Conservation (phyloP, 2,888 invertebrate genomes). For the Ennomos fuscantarius region DNA sequence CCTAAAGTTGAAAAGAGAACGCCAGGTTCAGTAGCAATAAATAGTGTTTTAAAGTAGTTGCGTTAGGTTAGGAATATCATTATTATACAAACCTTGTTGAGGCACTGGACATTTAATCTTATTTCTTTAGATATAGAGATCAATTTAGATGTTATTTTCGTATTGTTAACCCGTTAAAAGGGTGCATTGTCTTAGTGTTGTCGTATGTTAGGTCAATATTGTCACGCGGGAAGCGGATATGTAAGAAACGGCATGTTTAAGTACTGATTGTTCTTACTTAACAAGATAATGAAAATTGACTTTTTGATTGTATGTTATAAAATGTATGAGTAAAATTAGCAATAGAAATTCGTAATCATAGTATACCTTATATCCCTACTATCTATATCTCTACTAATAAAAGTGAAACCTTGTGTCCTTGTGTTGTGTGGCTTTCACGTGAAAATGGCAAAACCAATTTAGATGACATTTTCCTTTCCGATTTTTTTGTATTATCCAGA, state of each 20-base stretch:
- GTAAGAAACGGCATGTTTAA: slow-evolving; percentile 19
- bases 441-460: no score
- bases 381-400: no score
- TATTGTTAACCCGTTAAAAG: slow-evolving; percentile 11
- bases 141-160: neutral
- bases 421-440: no score
- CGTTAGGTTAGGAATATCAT: slow-evolving; percentile 44
- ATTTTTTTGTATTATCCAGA: no score
- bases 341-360: no score
- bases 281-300: slow-evolving; percentile 5
- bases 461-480: no score
- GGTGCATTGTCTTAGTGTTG: slow-evolving; percentile 29
- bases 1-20: slow-evolving; percentile 1
- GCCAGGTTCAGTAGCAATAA: slow-evolving; percentile 6
- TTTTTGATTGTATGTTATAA: neutral
- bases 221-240: slow-evolving; percentile 28
- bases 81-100: slow-evolving; percentile 15
- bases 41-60: slow-evolving; percentile 20
- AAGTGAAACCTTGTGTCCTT: no score
- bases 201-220: slow-evolving; percentile 26
- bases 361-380: no score
- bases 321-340: no score
- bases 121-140: neutral
- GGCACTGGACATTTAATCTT: slow-evolving; percentile 1
- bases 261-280: slow-evolving; percentile 17